Evolutionary conservation across 2,113 vertebrate species (phyloP).

Genomic region (Pseudorasbora parva): DNA sequence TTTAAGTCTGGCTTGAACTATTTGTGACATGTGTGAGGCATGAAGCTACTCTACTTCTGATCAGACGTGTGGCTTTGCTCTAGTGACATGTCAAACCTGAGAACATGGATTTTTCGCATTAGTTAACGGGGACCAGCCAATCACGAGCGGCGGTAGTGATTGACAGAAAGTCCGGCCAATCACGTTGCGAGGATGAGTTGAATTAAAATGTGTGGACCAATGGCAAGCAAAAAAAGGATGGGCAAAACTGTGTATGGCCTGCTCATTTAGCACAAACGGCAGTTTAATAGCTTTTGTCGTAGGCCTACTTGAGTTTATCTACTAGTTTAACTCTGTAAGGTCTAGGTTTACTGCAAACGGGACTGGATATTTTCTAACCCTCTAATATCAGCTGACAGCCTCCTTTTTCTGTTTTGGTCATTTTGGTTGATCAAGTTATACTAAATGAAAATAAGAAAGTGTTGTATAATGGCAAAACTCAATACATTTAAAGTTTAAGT

Average conservation of each 20-base stretch:
- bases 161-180: constrained; percentile 62
- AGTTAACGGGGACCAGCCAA: constrained; percentile 68
- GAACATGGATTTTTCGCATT: constrained; percentile 76
- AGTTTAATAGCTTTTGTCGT: constrained; percentile 17
- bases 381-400: no score
- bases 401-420: not conserved
- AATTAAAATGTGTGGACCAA: constrained; percentile 43
- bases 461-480: no score
- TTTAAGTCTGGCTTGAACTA: constrained; percentile 40
- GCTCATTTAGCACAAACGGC: not conserved
- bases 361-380: not conserved
- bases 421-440: not conserved
- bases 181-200: constrained; percentile 24
- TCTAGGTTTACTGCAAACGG: not conserved
- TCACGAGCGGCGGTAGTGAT: constrained; percentile 55
- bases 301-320: not conserved
- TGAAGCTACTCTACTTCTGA: constrained; percentile 42
- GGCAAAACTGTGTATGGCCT: not conserved
- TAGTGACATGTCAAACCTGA: constrained; percentile 72
- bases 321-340: not conserved
- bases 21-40: constrained; percentile 53
- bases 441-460: no score
- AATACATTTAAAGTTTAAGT: no score
- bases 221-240: not conserved
- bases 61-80: constrained; percentile 65